Conservation (phyloP, 2,113 vertebrate genomes). For the Tapirus terrestris region DNA sequence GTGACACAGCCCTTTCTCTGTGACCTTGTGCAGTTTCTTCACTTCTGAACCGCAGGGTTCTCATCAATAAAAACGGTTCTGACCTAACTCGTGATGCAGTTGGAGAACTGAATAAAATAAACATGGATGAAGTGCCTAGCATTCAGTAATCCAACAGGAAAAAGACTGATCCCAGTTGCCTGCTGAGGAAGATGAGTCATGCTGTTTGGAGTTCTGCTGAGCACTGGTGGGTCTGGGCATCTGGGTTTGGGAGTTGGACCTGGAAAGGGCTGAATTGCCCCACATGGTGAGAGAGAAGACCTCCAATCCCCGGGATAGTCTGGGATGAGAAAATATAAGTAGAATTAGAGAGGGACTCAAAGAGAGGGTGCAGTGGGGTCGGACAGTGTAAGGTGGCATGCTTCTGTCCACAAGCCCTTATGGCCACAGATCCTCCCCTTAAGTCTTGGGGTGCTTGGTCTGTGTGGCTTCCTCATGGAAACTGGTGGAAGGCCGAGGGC, state of each 20-base stretch:
- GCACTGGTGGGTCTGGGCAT: not conserved
- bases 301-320: not conserved
- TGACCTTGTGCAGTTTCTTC: not conserved
- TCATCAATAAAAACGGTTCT: not conserved
- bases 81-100: not conserved
- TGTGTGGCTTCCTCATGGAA: fast-evolving
- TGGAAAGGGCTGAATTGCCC: too few relatives aligned
- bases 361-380: not conserved
- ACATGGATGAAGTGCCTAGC: not conserved
- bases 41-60: not conserved
- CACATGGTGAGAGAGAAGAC: not conserved
- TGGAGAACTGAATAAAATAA: not conserved
- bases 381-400: fast-evolving
- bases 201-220: not conserved
- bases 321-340: not conserved
- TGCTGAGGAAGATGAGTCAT: fast-evolving
- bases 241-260: not conserved
- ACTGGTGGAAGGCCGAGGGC: not conserved
- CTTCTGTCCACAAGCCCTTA: fast-evolving
- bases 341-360: not conserved
- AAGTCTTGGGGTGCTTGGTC: not conserved
- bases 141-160: not conserved
- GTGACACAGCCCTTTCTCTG: fast-evolving
- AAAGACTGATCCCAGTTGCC: not conserved
- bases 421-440: not conserved